A percentile compares a stretch with the other conserved stretches of the same genome.
These are phyloP conservation scores for Ceyx melanurus DNA, from an alignment of 2,113 vertebrate genomes.

Conservation along the genomic window DNA sequence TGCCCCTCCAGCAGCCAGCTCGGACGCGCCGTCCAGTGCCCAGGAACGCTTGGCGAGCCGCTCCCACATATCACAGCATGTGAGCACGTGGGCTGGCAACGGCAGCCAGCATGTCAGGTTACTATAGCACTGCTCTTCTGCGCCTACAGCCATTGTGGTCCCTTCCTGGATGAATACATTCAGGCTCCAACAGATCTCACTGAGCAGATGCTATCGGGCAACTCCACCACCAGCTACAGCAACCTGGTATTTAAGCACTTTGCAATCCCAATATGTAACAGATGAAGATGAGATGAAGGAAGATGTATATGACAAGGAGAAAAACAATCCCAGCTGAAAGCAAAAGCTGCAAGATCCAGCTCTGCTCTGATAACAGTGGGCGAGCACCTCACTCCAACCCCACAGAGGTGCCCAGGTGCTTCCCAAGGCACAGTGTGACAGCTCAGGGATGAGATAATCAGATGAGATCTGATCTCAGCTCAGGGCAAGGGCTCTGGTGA, in stretches of 20 bases:
- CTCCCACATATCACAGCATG: not conserved
- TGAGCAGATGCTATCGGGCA: slow-evolving; percentile 55
- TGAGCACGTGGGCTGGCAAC: slow-evolving; percentile 25
- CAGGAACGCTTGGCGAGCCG: not conserved
- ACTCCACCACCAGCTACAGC: slow-evolving; percentile 38
- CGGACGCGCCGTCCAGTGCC: rapidly evolving
- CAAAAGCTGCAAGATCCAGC: slow-evolving; percentile 24
- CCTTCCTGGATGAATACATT: slow-evolving; percentile 57
- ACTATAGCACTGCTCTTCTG: slow-evolving; percentile 57
- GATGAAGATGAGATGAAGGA: slow-evolving; percentile 61
- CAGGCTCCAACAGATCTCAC: slow-evolving; percentile 49
- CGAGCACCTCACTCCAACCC: rapidly evolving
- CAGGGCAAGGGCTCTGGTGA: not conserved
- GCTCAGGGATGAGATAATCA: not conserved
- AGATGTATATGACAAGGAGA: slow-evolving; percentile 52
- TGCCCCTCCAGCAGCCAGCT: not conserved
- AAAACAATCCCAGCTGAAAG: slow-evolving; percentile 61
- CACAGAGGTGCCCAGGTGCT: not conserved
- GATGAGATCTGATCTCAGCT: not conserved
- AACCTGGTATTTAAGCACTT: slow-evolving; percentile 62
- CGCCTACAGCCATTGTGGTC: slow-evolving; percentile 56
- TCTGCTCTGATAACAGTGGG: not conserved
- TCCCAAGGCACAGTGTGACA: rapidly evolving
- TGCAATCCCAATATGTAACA: slow-evolving; percentile 41
- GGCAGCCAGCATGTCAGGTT: slow-evolving; percentile 39